A percentile compares a stretch with the other conserved stretches of the same genome.
Conservation (phyloP, 1,140 invertebrate genomes). For the Hylaeus anthracinus region DNA sequence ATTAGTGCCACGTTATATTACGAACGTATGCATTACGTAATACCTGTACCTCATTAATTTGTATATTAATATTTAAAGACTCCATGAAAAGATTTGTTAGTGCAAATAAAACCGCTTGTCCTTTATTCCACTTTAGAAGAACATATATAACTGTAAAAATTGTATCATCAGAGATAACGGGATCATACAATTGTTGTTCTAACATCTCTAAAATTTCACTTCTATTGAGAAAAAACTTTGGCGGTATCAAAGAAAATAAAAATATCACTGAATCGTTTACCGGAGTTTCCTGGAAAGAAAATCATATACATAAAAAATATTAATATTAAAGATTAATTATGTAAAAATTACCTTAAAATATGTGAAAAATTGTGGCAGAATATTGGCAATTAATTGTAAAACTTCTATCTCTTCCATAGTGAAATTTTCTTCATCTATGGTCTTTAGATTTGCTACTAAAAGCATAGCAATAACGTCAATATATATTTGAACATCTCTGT, state of each 20-base stretch:
- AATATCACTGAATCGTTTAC: conserved; percentile 53
- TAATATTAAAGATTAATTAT: background rate
- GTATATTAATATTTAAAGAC: conserved; percentile 7
- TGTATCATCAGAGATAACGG: conserved; percentile 29
- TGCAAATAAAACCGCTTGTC: conserved; percentile 41
- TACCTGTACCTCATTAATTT: conserved; percentile 5
- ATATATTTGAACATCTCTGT: conserved; percentile 22
- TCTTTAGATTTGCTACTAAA: conserved; percentile 11
- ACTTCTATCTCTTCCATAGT: background rate
- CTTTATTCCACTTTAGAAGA: conserved; percentile 59
- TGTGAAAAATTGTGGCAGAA: conserved; percentile 25
- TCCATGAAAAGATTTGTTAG: conserved; percentile 30
- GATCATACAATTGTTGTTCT: conserved; percentile 37
- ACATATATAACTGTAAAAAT: conserved; percentile 51
- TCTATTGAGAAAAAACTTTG: conserved; percentile 7
- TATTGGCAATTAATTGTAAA: background rate
- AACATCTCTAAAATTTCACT: conserved; percentile 21
- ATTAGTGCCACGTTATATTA: background rate
- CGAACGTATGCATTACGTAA: background rate
- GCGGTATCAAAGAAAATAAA: conserved; percentile 62
- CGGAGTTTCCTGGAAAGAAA: conserved; percentile 47
- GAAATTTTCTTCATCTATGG: background rate
- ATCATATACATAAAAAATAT: background rate
- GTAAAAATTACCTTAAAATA: conserved; percentile 19
- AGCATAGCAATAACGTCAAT: conserved; percentile 42